phyloP scores from a whole-genome alignment of 2,113 vertebrate species.

The Dolichallabes microphthalmus region DNA sequence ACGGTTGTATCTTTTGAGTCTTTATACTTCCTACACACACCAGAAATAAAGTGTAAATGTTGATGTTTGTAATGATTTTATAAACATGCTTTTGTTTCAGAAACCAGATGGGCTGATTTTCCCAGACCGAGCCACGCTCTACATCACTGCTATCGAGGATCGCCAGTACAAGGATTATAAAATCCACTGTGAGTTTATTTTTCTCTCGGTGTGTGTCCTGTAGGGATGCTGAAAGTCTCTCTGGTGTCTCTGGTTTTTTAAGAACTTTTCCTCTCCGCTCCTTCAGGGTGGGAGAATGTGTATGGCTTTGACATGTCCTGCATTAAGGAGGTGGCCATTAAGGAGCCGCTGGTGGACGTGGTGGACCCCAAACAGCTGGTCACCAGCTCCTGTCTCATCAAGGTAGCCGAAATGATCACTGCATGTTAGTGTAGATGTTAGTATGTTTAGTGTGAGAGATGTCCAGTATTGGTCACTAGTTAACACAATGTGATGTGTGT shows the following conservation, averaged over 20 bases:
- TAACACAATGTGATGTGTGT: not conserved
- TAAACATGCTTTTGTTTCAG: constrained; percentile 57
- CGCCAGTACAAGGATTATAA: constrained; percentile 94
- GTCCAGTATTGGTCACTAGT: not conserved
- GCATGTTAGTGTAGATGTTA: not conserved
- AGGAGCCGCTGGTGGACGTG: constrained; percentile 88
- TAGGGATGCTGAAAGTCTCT: not conserved
- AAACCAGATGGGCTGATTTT: constrained; percentile 90
- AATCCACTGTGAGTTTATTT: constrained; percentile 84
- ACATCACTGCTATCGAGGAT: constrained; percentile 90
- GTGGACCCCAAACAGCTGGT: constrained; percentile 93
- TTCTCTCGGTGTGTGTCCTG: not conserved
- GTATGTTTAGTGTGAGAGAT: not conserved
- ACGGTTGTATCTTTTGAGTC: too few relatives aligned
- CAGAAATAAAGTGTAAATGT: too few relatives aligned
- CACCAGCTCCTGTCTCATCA: constrained; percentile 87
- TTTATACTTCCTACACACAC: too few relatives aligned
- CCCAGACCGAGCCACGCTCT: constrained; percentile 87
- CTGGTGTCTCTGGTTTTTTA: not conserved
- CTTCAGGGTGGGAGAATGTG: constrained; percentile 92
- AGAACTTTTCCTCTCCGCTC: not conserved
- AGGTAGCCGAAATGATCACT: constrained; percentile 65
- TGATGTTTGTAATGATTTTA: too few relatives aligned
- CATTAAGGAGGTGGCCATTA: constrained; percentile 91
- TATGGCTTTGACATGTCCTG: constrained; percentile 94